phyloP scores from a whole-genome alignment of 2,797 vertebrate species.

The Urosaurus nigricauda region DNA sequence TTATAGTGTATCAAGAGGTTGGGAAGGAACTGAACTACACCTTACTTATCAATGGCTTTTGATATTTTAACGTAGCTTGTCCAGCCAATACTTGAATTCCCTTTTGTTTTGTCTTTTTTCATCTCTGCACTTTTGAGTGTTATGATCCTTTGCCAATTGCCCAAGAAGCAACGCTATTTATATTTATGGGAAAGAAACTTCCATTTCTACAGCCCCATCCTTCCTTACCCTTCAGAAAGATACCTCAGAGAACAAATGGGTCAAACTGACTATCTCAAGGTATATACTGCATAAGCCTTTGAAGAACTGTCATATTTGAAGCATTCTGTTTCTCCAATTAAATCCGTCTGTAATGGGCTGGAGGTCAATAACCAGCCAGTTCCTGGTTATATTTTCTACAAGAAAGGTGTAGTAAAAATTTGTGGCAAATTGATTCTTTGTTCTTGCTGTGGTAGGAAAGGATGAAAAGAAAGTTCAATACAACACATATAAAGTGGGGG shows the following conservation, averaged over 20 bases:
- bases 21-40: slow-evolving; percentile 57
- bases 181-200: slow-evolving; percentile 20
- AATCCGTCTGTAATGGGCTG: not conserved
- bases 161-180: slow-evolving; percentile 37
- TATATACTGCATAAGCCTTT: not conserved
- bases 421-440: not conserved
- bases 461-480: not conserved
- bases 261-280: slow-evolving; percentile 45
- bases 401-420: not conserved
- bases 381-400: not conserved
- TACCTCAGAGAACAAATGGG: not conserved
- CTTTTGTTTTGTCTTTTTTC: slow-evolving; percentile 42
- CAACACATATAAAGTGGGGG: not conserved
- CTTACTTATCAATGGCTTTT: slow-evolving; percentile 58
- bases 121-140: slow-evolving; percentile 44
- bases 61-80: slow-evolving; percentile 62
- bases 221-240: slow-evolving; percentile 34
- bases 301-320: not conserved
- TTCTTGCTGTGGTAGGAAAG: not conserved
- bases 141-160: slow-evolving; percentile 16
- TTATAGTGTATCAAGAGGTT: slow-evolving; percentile 64
- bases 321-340: not conserved
- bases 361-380: not conserved
- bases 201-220: not conserved
- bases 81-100: slow-evolving; percentile 19